phyloP scores from a whole-genome alignment of 2,797 vertebrate species.

The Tragelaphus oryx region DNA sequence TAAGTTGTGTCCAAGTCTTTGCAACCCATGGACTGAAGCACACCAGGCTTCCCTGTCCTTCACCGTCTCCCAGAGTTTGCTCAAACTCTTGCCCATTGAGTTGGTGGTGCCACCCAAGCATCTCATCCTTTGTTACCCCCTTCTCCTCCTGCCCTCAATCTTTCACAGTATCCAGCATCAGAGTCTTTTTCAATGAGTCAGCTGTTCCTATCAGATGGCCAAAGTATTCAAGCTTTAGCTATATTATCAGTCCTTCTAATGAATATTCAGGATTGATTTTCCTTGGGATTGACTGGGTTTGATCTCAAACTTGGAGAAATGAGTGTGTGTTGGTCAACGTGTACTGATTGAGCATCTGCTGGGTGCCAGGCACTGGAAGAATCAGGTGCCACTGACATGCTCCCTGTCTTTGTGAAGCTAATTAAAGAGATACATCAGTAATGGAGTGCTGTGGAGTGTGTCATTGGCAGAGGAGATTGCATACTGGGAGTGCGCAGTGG shows the following conservation, averaged over 20 bases:
- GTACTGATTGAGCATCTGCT: fast-evolving
- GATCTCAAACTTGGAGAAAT: background rate
- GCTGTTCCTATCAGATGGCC: too few species aligned
- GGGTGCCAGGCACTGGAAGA: background rate
- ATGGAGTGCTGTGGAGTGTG: background rate
- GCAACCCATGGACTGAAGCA: background rate
- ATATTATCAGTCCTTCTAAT: too few species aligned
- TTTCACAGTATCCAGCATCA: too few species aligned
- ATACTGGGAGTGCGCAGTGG: background rate
- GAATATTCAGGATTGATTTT: too few species aligned
- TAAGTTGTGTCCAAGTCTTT: background rate
- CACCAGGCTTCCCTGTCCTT: background rate
- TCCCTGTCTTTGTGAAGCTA: background rate
- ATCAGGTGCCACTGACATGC: fast-evolving
- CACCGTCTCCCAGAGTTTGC: background rate
- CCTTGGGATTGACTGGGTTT: too few species aligned
- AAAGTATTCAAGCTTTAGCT: too few species aligned
- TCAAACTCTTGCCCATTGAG: background rate
- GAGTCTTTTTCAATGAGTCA: too few species aligned
- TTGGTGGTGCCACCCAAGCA: too few species aligned
- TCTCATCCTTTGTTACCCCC: too few species aligned
- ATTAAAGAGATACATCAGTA: too few species aligned
- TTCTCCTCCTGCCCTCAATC: too few species aligned
- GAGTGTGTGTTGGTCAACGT: background rate
- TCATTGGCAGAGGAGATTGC: fast-evolving